These are phyloP conservation scores for Abramis brama DNA, from an alignment of 2,113 vertebrate genomes.

Conservation along the genomic window DNA sequence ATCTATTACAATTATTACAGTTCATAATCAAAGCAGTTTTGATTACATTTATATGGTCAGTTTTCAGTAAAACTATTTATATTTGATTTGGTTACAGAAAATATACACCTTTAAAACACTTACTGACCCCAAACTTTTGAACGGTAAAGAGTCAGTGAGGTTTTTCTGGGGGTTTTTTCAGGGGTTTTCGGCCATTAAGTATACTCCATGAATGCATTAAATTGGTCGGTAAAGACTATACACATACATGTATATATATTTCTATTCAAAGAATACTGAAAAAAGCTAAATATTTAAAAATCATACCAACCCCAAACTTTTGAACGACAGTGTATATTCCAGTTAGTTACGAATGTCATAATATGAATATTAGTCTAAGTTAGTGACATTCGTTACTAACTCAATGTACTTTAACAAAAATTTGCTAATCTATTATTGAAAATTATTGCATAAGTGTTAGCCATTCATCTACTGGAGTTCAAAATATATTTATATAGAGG, in stretches of 20 bases:
- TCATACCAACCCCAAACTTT: not conserved
- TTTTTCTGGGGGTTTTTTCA: too few relatives aligned
- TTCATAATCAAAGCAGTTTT: not conserved
- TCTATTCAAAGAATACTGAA: too few relatives aligned
- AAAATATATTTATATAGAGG: not conserved
- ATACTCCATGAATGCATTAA: too few relatives aligned
- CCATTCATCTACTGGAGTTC: not conserved
- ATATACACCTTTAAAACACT: too few relatives aligned
- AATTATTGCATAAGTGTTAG: not conserved
- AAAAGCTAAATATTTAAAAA: too few relatives aligned
- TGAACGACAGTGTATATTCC: not conserved
- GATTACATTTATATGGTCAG: not conserved
- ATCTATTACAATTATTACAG: not conserved
- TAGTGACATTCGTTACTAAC: not conserved
- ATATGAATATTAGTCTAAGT: slow-evolving; percentile 1
- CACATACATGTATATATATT: too few relatives aligned
- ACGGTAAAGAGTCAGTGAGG: too few relatives aligned
- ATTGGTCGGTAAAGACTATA: too few relatives aligned
- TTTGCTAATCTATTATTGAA: not conserved
- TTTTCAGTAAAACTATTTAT: not conserved
- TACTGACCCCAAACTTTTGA: too few relatives aligned
- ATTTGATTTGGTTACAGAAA: not conserved
- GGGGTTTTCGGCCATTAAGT: too few relatives aligned
- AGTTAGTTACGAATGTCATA: not conserved
- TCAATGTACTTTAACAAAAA: not conserved